Evolutionary conservation across 2,797 vertebrate species (phyloP).

Genomic region (Macroramphosus scolopax): DNA sequence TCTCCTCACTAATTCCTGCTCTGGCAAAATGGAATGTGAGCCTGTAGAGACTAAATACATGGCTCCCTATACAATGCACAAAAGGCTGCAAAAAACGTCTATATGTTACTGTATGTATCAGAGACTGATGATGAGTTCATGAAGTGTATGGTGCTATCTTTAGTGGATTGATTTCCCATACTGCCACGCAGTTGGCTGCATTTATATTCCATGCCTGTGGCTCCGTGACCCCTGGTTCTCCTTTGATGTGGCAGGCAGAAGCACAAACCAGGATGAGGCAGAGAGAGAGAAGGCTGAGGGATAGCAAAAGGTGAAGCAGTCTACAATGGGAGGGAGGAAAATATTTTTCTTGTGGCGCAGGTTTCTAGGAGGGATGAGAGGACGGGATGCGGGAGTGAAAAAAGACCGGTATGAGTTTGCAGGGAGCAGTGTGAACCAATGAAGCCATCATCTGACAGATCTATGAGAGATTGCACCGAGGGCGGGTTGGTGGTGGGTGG

Average conservation of each 20-base stretch:
- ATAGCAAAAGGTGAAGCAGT: slow-evolving; percentile 79
- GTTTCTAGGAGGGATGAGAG: slow-evolving; percentile 76
- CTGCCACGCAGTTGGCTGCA: slow-evolving; percentile 88
- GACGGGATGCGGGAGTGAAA: slow-evolving; percentile 63
- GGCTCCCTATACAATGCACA: slow-evolving; percentile 24
- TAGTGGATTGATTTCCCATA: slow-evolving; percentile 86
- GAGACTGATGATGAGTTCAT: slow-evolving; percentile 75
- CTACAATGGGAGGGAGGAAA: slow-evolving; percentile 53
- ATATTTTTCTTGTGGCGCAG: slow-evolving; percentile 67
- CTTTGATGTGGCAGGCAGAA: slow-evolving; percentile 97
- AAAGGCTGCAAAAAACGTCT: slow-evolving; percentile 54
- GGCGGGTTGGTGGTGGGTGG: slow-evolving; percentile 69
- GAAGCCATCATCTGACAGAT: slow-evolving; percentile 97
- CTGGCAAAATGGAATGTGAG: too few relatives aligned
- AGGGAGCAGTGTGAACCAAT: slow-evolving; percentile 80
- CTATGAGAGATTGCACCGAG: slow-evolving; percentile 73
- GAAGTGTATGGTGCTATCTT: slow-evolving; percentile 82
- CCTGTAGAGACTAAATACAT: too few relatives aligned
- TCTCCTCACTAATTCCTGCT: too few relatives aligned
- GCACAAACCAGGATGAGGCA: slow-evolving; percentile 82
- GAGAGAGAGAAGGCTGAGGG: slow-evolving; percentile 76
- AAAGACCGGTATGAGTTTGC: slow-evolving; percentile 73
- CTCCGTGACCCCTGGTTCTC: slow-evolving; percentile 95
- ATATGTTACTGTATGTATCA: slow-evolving; percentile 72
- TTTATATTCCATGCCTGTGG: slow-evolving; percentile 91